A percentile compares a stretch with the other conserved stretches of the same genome.
Conservation (phyloP, 2,797 vertebrate genomes). For the Philypnodon macrostomus region DNA sequence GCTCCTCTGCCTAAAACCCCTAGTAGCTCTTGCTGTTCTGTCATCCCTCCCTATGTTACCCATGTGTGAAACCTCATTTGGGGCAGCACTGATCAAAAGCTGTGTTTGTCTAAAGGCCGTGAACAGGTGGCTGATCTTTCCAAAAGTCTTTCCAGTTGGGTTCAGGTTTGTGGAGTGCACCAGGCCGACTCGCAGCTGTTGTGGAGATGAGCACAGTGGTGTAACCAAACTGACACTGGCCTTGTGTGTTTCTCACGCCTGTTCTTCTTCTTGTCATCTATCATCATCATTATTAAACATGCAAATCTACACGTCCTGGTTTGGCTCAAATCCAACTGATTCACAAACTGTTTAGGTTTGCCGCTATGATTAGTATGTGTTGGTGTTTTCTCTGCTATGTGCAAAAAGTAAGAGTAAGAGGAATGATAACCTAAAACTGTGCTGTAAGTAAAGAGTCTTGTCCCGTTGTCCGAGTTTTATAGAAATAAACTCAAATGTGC, state of each 20-base stretch:
- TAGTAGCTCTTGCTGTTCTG: neutral
- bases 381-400: too few species aligned
- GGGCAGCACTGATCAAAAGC: slow-evolving; percentile 22
- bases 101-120: slow-evolving; percentile 17
- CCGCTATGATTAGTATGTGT: too few species aligned
- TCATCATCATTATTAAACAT: slow-evolving; percentile 68
- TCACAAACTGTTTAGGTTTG: too few species aligned
- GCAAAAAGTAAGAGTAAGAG: too few species aligned
- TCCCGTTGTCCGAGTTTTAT: too few species aligned
- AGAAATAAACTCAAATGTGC: too few species aligned
- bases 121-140: slow-evolving; percentile 47
- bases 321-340: too few species aligned
- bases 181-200: slow-evolving; percentile 39
- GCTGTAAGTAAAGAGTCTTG: too few species aligned
- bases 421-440: too few species aligned
- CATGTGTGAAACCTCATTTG: slow-evolving; percentile 6
- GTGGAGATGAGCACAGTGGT: neutral
- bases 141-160: slow-evolving; percentile 24
- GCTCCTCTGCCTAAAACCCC: neutral
- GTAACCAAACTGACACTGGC: neutral
- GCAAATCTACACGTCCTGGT: too few species aligned
- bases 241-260: slow-evolving; percentile 31
- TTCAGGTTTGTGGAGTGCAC: slow-evolving; percentile 16
- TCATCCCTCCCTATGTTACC: neutral
- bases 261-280: slow-evolving; percentile 73